Conservation (phyloP, 2,888 invertebrate species). For the Prostheceraeus crozeri region DNA sequence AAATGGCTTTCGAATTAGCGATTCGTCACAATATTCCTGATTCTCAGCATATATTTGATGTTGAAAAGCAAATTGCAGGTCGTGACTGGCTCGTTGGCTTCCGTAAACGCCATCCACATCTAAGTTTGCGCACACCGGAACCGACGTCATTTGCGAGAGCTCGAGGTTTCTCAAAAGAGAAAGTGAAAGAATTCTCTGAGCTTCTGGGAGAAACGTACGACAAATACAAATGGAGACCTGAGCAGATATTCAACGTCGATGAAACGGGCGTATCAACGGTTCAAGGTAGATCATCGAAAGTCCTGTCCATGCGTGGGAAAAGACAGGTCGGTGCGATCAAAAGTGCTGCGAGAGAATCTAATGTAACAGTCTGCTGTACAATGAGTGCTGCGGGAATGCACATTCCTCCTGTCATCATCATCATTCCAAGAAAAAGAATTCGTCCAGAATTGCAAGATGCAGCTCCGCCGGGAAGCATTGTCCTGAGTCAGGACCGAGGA, state of each 20-base stretch:
- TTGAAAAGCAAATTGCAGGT: slow-evolving; percentile 39
- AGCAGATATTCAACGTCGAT: slow-evolving; percentile 40
- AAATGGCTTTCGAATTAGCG: slow-evolving; percentile 41
- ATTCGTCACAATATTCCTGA: slow-evolving; percentile 35
- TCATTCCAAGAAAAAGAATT: slow-evolving; percentile 48
- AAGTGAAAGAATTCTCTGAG: slow-evolving; percentile 38
- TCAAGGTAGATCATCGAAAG: slow-evolving; percentile 34
- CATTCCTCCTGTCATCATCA: slow-evolving; percentile 43
- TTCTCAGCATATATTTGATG: slow-evolving; percentile 39
- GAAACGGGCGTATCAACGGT: slow-evolving; percentile 41
- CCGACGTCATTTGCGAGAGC: slow-evolving; percentile 40
- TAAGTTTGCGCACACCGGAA: slow-evolving; percentile 39
- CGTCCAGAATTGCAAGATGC: slow-evolving; percentile 45
- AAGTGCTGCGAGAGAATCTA: slow-evolving; percentile 40
- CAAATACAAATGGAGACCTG: neutral
- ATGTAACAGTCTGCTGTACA: slow-evolving; percentile 41
- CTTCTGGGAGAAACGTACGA: slow-evolving; percentile 20
- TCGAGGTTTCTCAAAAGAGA: slow-evolving; percentile 39
- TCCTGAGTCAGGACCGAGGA: too few relatives aligned
- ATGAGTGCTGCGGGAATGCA: slow-evolving; percentile 42
- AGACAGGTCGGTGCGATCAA: slow-evolving; percentile 20
- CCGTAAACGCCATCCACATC: slow-evolving; percentile 38
- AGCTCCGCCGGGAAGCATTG: slow-evolving; percentile 46
- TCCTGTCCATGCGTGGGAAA: neutral
- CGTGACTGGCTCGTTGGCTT: slow-evolving; percentile 41